phyloP scores from a whole-genome alignment of 2,113 vertebrate species.

The Cebidichthys violaceus region DNA sequence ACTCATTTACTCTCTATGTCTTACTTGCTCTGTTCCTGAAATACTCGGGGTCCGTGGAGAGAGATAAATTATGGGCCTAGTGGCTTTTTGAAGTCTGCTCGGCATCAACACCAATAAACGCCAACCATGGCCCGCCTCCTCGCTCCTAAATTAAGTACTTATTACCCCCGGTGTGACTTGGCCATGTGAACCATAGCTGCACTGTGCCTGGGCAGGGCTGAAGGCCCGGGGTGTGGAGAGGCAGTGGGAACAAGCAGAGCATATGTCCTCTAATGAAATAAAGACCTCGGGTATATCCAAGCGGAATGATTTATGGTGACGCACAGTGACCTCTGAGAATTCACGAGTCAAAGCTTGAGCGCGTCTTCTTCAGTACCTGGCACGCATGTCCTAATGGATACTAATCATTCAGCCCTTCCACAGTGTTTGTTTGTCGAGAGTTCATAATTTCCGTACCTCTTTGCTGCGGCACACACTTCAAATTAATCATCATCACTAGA shows the following conservation, averaged over 20 bases:
- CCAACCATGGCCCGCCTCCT: conserved; percentile 65
- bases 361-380: conserved; percentile 38
- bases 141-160: conserved; percentile 82
- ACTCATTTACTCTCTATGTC: conserved; percentile 70
- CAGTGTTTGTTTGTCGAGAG: neutral
- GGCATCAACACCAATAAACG: conserved; percentile 81
- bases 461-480: neutral
- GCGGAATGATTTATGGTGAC: conserved; percentile 67
- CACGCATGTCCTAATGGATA: conserved; percentile 29
- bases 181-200: conserved; percentile 57
- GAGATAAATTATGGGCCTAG: conserved; percentile 77
- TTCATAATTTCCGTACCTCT: conserved; percentile 23
- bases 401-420: conserved; percentile 13
- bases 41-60: conserved; percentile 71
- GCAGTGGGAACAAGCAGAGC: conserved; percentile 50
- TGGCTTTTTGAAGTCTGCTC: conserved; percentile 81
- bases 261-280: conserved; percentile 70
- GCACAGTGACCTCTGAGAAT: conserved; percentile 50
- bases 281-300: conserved; percentile 58
- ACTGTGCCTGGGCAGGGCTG: conserved; percentile 35
- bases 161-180: conserved; percentile 78
- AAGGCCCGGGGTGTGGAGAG: conserved; percentile 41
- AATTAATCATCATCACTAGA: conserved; percentile 36
- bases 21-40: conserved; percentile 69
- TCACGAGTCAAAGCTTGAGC: conserved; percentile 37